phyloP scores from a whole-genome alignment of 92 coral and sea anemone species.

The Umimayanthus chanpuru region DNA sequence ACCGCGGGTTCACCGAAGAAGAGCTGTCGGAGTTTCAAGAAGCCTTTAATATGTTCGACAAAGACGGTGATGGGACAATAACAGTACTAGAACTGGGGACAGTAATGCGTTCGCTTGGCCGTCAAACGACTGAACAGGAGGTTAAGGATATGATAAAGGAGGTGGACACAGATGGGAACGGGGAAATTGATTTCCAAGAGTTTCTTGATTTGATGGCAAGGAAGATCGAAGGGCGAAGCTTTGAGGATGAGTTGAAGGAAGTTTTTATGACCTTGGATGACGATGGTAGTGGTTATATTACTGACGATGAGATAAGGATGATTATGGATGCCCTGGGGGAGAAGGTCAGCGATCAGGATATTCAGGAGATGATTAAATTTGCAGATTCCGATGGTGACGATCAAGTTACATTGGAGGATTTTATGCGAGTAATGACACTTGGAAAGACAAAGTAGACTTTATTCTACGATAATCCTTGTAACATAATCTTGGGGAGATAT shows the following conservation, averaged over 20 bases:
- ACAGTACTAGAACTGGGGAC: conserved; percentile 39
- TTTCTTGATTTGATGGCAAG: conserved; percentile 46
- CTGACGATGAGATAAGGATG: conserved; percentile 40
- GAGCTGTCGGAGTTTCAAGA: conserved; percentile 41
- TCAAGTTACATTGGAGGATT: conserved; percentile 46
- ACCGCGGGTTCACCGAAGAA: conserved; percentile 35
- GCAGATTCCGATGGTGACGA: conserved; percentile 46
- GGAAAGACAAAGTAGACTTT: conserved; percentile 36
- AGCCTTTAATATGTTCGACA: conserved; percentile 49
- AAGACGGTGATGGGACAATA: conserved; percentile 55
- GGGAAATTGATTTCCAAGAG: conserved; percentile 43
- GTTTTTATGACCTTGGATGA: conserved; percentile 45
- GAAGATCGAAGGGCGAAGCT: conserved; percentile 43
- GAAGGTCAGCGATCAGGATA: conserved; percentile 40
- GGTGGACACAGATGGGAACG: conserved; percentile 51
- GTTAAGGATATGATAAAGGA: conserved; percentile 52
- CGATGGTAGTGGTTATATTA: conserved; percentile 41
- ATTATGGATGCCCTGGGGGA: conserved; percentile 47
- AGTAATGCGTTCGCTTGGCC: conserved; percentile 50
- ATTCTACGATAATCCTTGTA: not conserved
- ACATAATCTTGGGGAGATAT: not conserved
- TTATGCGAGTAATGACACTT: conserved; percentile 48
- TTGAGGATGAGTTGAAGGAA: conserved; percentile 43
- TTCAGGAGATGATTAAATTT: conserved; percentile 45
- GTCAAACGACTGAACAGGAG: conserved; percentile 44